Conservation (phyloP, 2,888 invertebrate species). For the Antitype chi region DNA sequence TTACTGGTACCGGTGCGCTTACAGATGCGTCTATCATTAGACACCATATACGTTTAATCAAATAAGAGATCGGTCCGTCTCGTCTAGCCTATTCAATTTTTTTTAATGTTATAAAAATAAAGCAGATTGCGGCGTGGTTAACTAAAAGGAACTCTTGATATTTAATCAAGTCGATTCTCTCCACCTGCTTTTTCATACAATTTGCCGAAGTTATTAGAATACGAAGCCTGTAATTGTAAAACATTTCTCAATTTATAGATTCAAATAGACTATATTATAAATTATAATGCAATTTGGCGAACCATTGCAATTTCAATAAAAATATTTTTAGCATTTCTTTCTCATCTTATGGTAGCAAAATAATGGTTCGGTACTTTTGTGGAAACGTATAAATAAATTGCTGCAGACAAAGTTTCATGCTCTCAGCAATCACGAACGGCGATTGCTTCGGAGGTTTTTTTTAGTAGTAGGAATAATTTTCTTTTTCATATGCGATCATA, state of each 20-base stretch:
- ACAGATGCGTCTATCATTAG: conserved; percentile 59
- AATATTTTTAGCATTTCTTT: conserved; percentile 40
- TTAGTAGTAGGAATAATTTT: conserved; percentile 68
- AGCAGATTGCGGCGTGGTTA: conserved; percentile 25
- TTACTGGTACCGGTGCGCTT: conserved; percentile 46
- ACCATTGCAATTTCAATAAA: conserved; percentile 46
- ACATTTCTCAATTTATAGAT: conserved; percentile 29
- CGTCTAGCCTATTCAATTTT: conserved; percentile 27
- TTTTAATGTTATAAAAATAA: conserved; percentile 20
- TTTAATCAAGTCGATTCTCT: conserved; percentile 43
- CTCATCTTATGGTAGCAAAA: conserved; percentile 54
- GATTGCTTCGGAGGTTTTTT: conserved; percentile 68
- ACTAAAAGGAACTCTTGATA: conserved; percentile 35
- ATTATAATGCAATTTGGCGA: conserved; percentile 50
- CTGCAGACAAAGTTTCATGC: conserved; percentile 60
- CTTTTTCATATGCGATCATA: conserved; percentile 67
- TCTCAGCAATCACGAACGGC: conserved; percentile 65
- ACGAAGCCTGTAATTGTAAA: conserved; percentile 29
- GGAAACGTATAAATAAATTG: conserved; percentile 64
- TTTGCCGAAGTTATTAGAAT: conserved; percentile 18
- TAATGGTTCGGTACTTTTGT: conserved; percentile 52
- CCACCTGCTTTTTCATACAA: conserved; percentile 40
- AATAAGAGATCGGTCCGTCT: conserved; percentile 50
- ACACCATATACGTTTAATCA: conserved; percentile 56
- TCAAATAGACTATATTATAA: conserved; percentile 22